These are phyloP conservation scores for Hippocampus barbouri DNA, from an alignment of 2,113 vertebrate species.

Conservation along the genomic window DNA sequence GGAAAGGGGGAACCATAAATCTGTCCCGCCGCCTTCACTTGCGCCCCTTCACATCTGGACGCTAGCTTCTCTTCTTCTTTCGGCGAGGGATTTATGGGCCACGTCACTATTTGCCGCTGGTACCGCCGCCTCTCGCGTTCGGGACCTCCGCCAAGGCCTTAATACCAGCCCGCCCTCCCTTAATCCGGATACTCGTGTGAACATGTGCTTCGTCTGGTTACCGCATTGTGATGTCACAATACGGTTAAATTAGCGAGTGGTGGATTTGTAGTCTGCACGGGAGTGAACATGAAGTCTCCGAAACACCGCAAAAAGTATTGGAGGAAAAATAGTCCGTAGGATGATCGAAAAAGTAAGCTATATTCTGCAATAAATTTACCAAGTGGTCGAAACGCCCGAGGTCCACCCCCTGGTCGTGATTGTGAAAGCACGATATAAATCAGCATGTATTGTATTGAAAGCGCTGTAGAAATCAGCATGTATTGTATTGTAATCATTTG, in stretches of 20 bases:
- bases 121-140: constrained; percentile 25
- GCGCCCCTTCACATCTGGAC: constrained; percentile 68
- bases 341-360: no score
- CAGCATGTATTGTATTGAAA: no score
- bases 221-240: neutral
- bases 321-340: no score
- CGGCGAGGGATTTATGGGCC: constrained; percentile 52
- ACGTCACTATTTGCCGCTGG: constrained; percentile 31
- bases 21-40: constrained; percentile 65
- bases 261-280: neutral
- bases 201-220: neutral
- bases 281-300: neutral
- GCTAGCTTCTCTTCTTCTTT: constrained; percentile 20
- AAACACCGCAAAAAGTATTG: no score
- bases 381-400: no score
- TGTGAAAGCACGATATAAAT: no score
- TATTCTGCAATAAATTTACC: no score
- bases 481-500: no score
- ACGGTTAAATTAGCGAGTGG: neutral
- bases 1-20: constrained; percentile 67
- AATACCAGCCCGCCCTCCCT: neutral
- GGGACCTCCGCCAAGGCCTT: constrained; percentile 16
- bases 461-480: no score
- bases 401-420: no score
- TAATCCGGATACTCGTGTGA: constrained; percentile 10